Conservation (phyloP, 1,140 invertebrate genomes). For the Calephelis nemesis region DNA sequence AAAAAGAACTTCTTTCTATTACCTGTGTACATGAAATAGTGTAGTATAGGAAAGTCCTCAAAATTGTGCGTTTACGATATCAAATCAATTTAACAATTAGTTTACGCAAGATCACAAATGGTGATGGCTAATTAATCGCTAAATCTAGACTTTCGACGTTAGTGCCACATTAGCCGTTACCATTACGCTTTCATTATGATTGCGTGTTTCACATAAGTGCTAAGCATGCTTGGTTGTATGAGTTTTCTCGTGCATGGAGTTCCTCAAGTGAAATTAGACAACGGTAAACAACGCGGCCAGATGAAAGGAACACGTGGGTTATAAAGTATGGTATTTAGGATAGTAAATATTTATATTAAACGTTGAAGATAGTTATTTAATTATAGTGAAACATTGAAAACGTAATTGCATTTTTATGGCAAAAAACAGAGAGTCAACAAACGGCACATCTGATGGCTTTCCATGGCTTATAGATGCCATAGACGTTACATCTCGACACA, state of each 20-base stretch:
- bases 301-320: not conserved
- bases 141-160: conserved; percentile 13
- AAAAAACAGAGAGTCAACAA: too few relatives aligned
- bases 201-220: conserved; percentile 26
- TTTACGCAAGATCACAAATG: not conserved
- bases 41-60: not conserved
- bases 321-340: too few relatives aligned
- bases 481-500: too few relatives aligned
- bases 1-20: too few relatives aligned
- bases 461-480: too few relatives aligned
- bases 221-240: conserved; percentile 19
- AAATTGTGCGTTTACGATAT: not conserved
- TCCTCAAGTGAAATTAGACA: conserved; percentile 26
- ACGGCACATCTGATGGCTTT: too few relatives aligned
- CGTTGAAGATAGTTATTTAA: too few relatives aligned
- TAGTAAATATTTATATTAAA: too few relatives aligned
- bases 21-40: too few relatives aligned
- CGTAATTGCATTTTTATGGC: too few relatives aligned
- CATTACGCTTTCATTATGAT: conserved; percentile 36
- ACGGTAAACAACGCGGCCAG: conserved; percentile 1
- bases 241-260: conserved; percentile 22
- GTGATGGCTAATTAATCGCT: conserved; percentile 4
- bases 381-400: too few relatives aligned
- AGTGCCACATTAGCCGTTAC: conserved; percentile 25
- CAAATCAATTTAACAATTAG: conserved; percentile 3